Evolutionary conservation across 2,888 invertebrate genomes (phyloP).

Genomic region (Lathronympha strigana): DNA sequence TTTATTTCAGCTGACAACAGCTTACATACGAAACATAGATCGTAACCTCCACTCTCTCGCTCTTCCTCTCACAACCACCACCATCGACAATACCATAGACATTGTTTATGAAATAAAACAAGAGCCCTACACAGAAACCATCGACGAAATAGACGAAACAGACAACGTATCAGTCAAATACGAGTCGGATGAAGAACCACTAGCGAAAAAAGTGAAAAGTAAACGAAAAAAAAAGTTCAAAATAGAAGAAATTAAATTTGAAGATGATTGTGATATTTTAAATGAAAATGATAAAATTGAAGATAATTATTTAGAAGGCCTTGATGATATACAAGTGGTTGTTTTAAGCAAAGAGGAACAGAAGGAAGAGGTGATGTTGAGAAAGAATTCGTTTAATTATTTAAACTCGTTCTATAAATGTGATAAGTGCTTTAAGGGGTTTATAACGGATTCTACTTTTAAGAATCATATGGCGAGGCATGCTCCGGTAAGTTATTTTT

Average conservation of each 20-base stretch:
- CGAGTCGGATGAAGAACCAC: constrained; percentile 48
- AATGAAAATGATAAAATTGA: constrained; percentile 40
- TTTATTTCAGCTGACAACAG: constrained; percentile 49
- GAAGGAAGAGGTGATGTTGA: constrained; percentile 56
- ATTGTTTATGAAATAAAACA: constrained; percentile 44
- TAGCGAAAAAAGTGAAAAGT: constrained; percentile 47
- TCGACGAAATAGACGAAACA: constrained; percentile 18
- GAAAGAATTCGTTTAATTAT: constrained; percentile 63
- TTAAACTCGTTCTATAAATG: constrained; percentile 67
- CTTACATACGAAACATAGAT: constrained; percentile 44
- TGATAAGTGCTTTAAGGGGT: constrained; percentile 68
- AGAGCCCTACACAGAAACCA: constrained; percentile 6
- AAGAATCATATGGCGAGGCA: constrained; percentile 71
- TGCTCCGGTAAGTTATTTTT: constrained; percentile 59
- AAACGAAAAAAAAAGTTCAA: constrained; percentile 40
- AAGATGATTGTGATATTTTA: constrained; percentile 10
- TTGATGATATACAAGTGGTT: constrained; percentile 55
- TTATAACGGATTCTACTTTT: constrained; percentile 61
- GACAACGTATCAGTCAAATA: constrained; percentile 31
- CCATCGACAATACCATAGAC: not conserved
- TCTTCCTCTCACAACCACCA: not conserved
- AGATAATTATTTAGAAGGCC: constrained; percentile 34
- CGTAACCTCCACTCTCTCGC: constrained; percentile 8
- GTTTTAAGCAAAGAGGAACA: constrained; percentile 63
- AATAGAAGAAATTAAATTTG: constrained; percentile 15